Evolutionary conservation across 2,888 invertebrate genomes (phyloP), one percentile per base, ranked within the genome.

Genomic region (Caenorhabditis wallacei): DNA sequence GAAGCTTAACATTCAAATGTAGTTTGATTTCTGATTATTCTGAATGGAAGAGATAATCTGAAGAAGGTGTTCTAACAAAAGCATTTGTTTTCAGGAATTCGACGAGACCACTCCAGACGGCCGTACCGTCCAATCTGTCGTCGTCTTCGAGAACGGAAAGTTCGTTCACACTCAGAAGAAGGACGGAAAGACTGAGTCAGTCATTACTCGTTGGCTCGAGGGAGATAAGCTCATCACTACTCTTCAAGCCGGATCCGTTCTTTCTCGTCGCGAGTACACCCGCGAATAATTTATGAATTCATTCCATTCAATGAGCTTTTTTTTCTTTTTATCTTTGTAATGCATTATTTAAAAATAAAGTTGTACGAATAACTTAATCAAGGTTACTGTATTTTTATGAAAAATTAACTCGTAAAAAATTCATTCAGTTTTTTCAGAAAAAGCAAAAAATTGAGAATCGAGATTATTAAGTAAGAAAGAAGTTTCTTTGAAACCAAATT

Each of bases 81-180:
- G 18, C 5, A 40, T 20, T 11, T 22, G 5, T 24, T 51, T 61
- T 16, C 54, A 85, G 84, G 88, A 88, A 68, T 86, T 88, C 83
- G 86, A 88, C 16, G 88, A 88, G 84, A 85, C 84, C 53, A 89
- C 89, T 37, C 85, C 85, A 70, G 89, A 89, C 59, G 89, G 89
- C 54, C 82, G 89, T 40, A 86, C 84, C 57, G 70, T 86, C 84
- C 80, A 72, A 61, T 84, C 88, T 24, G 46, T 79, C 43, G 56
- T 88, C 80, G 64, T 54, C 30, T 61, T 85, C 71, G 84, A 80
- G 26, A 84, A 85, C 64, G 88, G 85, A 53, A 88, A 89, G 75
- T 72, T 89, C 72, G 59, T 83, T 56, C 88, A 89, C 72, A 79
- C 51, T 30, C 88, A 88, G 82, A 87, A 85, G 66, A 85, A 87